These are phyloP conservation scores for Gadopsis marmoratus DNA, from an alignment of 2,797 vertebrate species.

Conservation along the genomic window DNA sequence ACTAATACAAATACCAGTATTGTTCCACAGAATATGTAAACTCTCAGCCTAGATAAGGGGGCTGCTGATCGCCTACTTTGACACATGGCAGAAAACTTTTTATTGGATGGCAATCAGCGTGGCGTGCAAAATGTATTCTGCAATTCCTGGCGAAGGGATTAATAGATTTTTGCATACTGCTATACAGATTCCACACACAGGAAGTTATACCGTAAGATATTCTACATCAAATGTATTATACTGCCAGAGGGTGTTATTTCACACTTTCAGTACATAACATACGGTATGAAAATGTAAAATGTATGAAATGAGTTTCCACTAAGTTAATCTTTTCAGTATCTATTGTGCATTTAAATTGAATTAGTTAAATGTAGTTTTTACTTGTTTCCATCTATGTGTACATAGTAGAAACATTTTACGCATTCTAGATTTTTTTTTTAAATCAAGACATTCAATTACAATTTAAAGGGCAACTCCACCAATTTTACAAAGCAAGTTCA, in stretches of 20 bases:
- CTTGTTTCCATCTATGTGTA: background rate
- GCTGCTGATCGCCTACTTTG: constrained; percentile 62
- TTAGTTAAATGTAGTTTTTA: background rate
- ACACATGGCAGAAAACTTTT: constrained; percentile 69
- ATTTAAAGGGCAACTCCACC: constrained; percentile 1
- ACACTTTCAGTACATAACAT: constrained; percentile 12
- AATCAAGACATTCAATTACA: background rate
- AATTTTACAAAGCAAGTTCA: constrained; percentile 1
- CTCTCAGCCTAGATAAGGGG: constrained; percentile 52
- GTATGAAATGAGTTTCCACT: constrained; percentile 1
- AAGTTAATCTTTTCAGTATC: background rate
- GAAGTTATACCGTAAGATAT: constrained; percentile 44
- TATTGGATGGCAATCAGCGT: constrained; percentile 71
- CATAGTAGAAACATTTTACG: background rate
- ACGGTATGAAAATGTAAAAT: constrained; percentile 4
- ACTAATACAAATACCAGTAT: constrained; percentile 55
- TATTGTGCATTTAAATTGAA: background rate
- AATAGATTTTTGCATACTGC: constrained; percentile 58
- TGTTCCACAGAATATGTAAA: constrained; percentile 79
- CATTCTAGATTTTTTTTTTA: background rate
- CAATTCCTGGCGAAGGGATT: constrained; percentile 64
- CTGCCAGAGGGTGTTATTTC: constrained; percentile 35
- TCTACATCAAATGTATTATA: constrained; percentile 32
- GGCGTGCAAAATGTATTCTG: constrained; percentile 56
- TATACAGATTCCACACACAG: constrained; percentile 47